These are phyloP conservation scores for Caenorhabditis latens DNA, from an alignment of 1,140 invertebrate species.

Conservation along the genomic window DNA sequence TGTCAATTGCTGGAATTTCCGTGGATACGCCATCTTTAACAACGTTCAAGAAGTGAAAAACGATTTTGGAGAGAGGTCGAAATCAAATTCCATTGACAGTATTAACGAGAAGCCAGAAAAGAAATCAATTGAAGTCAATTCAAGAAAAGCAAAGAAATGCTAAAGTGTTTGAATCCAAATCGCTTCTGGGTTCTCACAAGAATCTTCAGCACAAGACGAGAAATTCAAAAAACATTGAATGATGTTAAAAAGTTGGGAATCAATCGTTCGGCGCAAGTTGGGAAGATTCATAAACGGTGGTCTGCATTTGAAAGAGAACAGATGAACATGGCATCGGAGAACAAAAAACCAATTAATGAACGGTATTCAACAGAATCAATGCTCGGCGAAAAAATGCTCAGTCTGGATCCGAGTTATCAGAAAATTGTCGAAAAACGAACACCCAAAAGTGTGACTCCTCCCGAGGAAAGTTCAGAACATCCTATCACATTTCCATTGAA, in stretches of 20 bases:
- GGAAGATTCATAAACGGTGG: conserved; percentile 49
- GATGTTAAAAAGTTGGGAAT: not conserved
- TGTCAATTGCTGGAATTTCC: conserved; percentile 62
- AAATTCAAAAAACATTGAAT: conserved; percentile 30
- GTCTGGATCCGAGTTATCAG: not conserved
- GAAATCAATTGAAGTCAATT: not conserved
- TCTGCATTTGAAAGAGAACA: conserved; percentile 28
- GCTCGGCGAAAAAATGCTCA: not conserved
- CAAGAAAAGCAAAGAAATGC: not conserved
- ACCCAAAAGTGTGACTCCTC: not conserved
- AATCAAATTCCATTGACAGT: conserved; percentile 41
- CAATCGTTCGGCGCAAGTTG: conserved; percentile 17
- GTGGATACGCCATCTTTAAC: conserved; percentile 64
- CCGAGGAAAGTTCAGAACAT: not conserved
- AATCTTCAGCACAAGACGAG: not conserved
- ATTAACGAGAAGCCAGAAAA: not conserved
- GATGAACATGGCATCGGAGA: not conserved
- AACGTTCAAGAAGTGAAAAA: conserved; percentile 57
- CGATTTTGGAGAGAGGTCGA: conserved; percentile 64
- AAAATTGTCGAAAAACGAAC: conserved; percentile 41
- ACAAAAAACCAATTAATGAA: not conserved
- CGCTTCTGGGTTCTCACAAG: not conserved
- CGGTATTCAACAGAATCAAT: conserved; percentile 42
- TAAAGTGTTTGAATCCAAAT: not conserved
- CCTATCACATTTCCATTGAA: not conserved